Evolutionary conservation across 2,888 invertebrate genomes (phyloP).

Genomic region (Tinea trinotella): DNA sequence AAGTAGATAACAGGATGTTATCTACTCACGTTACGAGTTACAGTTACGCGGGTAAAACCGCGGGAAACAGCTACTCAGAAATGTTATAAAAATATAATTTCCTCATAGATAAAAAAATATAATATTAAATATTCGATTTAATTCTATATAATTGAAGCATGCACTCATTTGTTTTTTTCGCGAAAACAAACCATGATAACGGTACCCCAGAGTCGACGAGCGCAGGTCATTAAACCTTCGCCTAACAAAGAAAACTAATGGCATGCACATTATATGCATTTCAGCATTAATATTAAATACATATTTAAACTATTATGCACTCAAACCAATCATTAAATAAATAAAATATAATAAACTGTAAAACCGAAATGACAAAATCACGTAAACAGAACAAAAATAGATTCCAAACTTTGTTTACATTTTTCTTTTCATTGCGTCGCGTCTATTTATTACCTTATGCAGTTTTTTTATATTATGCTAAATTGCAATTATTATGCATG

Average conservation of each 20-base stretch:
- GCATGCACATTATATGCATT: neutral
- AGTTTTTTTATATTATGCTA: neutral
- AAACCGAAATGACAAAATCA: no score
- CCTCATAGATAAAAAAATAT: no score
- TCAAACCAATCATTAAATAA: neutral
- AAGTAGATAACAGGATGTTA: no score
- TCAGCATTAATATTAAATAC: neutral
- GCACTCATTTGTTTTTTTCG: neutral
- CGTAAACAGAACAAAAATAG: slow-evolving; percentile 2
- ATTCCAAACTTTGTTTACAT: slow-evolving; percentile 7
- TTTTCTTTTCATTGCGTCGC: neutral
- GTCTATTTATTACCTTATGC: neutral
- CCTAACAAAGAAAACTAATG: neutral
- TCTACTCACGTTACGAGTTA: no score
- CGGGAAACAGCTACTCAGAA: no score
- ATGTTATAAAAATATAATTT: no score
- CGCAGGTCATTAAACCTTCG: neutral
- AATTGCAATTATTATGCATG: neutral
- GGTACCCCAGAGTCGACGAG: neutral
- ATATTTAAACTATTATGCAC: neutral
- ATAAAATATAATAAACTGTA: no score
- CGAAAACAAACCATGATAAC: neutral
- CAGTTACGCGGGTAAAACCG: no score
- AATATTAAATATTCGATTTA: no score
- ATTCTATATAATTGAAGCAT: no score